Base-by-base conservation (phyloP, 2,797 vertebrate genomes). In the Xenopus petersii region DNA sequence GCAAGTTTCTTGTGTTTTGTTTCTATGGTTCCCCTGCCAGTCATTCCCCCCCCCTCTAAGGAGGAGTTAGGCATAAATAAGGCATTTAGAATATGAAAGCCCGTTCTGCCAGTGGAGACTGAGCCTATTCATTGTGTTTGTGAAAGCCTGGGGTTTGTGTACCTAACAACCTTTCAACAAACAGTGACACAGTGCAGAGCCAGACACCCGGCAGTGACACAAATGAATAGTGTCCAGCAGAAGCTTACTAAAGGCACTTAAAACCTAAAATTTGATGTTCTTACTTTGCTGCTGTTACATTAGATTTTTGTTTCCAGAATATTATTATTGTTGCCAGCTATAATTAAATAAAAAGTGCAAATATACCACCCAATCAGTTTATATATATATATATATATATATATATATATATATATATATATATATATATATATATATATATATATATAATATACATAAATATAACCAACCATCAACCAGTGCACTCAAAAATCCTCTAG, bases 1-100 rank as follows among this genome's bases (percentile, higher is more conserved):
- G 26, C 26, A 59, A 21, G 42, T 58, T 68, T 12, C 58, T 58
- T 79, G 71, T 70, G 64, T 74, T 55, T 70, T 26, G 77, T 79
- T 79, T 70, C 71, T 67, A 79, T 79, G 77, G 77, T 70, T 61
- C 46, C 71, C 58, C 30, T 12, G 10, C 49, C 17, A 36, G 13
- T 30, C 47, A 36, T 36, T 47, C 24, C 16, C 64, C 64, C 64
- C 16, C 58, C 70, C 42, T 36, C 47, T 66, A 51, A 47, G 68
- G 55, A 70, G 68, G 68, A 49, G 56, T 15, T 30, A 36, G 12
- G 15, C n/a, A 69, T 69, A 15, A 69, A 68, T 68, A 47, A 70
- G 56, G 55, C 54, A 7, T 70, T 67, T 79, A 70, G 67, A 79
- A 46, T 61, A 69, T 54, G 62, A 79, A 79, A 70, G 71, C 77